Evolutionary conservation across 2,113 vertebrate species (phyloP), one percentile per base, ranked within the genome.

Genomic region (Capreolus pygargus): DNA sequence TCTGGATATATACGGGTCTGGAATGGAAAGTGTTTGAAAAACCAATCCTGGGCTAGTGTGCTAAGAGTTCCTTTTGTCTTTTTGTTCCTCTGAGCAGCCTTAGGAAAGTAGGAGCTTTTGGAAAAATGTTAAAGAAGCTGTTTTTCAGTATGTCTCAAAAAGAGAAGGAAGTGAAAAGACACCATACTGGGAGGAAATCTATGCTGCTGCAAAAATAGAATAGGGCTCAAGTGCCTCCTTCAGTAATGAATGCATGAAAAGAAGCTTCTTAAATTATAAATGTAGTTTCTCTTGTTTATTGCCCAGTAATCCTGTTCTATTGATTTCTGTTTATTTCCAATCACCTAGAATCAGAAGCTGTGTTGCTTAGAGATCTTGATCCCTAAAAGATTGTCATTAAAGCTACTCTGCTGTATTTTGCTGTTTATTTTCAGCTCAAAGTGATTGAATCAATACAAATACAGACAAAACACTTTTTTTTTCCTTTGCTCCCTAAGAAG

Each of bases 401-500:
- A 98, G 93, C 92, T 96, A 95, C 96, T 97, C 70, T 95, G 94
- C 97, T 97, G 90, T 97, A 98, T 91, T 98, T 98, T 98, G 95
- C 98, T 98, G 97, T 98, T 99, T 99, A 98, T 98, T 98, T 98
- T 98, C 98, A 98, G 95, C 91, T 98, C 81, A 55, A 88, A 98
- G 98, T 98, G 98, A 98, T 98, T 83, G 79, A 98, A 97, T 99
- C 98, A 98, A 99, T 99, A 98, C 86, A 89, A 97, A 98, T 94
- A 98, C 96, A 98, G 98, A 98, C 98, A 98, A 98, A 98, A 98
- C 95, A 96, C 93, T 97, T 95, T 95, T 50, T 97, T 95, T 97
- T 98, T 96, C 95, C 93, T 98, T 93, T 92, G 92, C 92, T 98
- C 91, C 15, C 11, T 94, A 92, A 92, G 97, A 98, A 98, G 95